A percentile compares a stretch with the other conserved stretches of the same genome.
Evolutionary conservation across 30 jellyfish, hydroid and myxozoan species (phyloP).

Genomic region (Aurelia coerulea): DNA sequence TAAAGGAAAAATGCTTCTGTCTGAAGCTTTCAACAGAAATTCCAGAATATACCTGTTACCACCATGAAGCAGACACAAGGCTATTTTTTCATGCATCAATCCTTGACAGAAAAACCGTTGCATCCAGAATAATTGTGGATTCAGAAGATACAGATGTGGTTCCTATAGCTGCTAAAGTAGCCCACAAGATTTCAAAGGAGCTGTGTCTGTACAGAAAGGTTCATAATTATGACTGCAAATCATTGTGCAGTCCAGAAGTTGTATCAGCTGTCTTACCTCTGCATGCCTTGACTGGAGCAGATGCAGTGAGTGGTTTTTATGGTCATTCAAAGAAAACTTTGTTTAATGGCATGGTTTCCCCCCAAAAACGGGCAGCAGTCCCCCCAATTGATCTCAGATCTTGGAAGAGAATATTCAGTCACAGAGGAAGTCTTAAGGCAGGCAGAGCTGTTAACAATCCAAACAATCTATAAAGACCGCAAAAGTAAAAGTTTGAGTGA

Average conservation of each 20-base stretch:
- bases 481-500: neutral
- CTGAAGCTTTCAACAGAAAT: slow-evolving; percentile 18
- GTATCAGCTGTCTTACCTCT: too few relatives aligned
- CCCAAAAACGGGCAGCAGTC: slow-evolving; percentile 10
- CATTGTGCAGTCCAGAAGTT: too few relatives aligned
- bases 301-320: slow-evolving; percentile 15
- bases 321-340: slow-evolving; percentile 20
- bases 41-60: slow-evolving; percentile 24
- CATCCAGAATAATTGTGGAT: too few relatives aligned
- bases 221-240: too few relatives aligned
- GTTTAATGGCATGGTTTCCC: slow-evolving; percentile 24
- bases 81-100: too few relatives aligned
- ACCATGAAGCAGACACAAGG: too few relatives aligned
- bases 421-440: neutral
- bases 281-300: too few relatives aligned
- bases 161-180: too few relatives aligned
- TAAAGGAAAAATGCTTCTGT: slow-evolving; percentile 14
- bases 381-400: slow-evolving; percentile 9
- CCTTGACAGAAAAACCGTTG: too few relatives aligned
- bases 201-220: too few relatives aligned
- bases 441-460: neutral
- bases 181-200: too few relatives aligned
- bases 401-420: neutral
- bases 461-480: neutral
- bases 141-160: too few relatives aligned